A percentile compares a stretch with the other conserved stretches of the same genome.
phyloP scores from a whole-genome alignment of 2,888 invertebrate species.

The Campoletis raptor region DNA sequence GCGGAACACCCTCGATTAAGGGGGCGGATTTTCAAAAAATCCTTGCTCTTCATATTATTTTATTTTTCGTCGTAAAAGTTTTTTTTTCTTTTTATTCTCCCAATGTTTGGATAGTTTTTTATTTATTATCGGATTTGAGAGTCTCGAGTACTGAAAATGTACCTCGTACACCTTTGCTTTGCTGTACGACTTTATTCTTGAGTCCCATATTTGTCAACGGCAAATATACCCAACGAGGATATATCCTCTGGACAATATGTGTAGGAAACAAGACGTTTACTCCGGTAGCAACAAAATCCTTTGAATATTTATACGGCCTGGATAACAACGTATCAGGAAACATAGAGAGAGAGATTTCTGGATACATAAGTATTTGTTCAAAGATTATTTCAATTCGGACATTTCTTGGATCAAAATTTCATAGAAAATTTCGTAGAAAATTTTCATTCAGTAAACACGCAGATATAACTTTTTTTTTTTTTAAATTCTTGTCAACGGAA shows the following conservation, averaged over 20 bases:
- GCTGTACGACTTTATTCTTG: neutral
- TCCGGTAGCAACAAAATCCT: neutral
- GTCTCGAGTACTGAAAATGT: neutral
- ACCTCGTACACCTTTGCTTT: neutral
- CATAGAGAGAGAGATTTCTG: neutral
- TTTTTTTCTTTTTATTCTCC: neutral
- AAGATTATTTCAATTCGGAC: neutral
- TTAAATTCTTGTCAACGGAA: neutral
- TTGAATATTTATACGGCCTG: neutral
- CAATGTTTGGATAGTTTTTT: neutral
- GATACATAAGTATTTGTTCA: neutral
- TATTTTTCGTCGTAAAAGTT: neutral
- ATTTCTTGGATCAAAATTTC: neutral
- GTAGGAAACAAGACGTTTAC: constrained; percentile 3
- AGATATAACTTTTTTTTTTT: neutral
- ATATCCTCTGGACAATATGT: constrained; percentile 11
- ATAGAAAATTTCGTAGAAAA: neutral
- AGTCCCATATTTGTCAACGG: constrained; percentile 7
- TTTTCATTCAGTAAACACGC: neutral
- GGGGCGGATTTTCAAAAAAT: no score
- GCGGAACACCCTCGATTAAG: no score
- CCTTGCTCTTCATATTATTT: neutral
- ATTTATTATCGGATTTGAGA: neutral
- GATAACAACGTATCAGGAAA: neutral
- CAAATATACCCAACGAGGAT: constrained; percentile 14